phyloP scores from a whole-genome alignment of 2,888 invertebrate species.

The Ornithoptera priamus region DNA sequence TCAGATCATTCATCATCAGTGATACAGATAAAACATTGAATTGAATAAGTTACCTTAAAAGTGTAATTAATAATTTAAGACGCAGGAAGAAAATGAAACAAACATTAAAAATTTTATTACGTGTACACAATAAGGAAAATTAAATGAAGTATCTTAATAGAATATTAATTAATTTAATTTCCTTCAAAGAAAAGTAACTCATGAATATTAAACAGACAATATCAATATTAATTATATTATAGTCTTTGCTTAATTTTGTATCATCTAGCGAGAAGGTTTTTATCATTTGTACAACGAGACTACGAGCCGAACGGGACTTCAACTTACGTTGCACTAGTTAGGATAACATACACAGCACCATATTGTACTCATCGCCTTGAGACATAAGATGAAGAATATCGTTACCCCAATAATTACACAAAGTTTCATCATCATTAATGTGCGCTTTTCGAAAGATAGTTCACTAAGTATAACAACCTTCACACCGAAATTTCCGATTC shows the following conservation, averaged over 20 bases:
- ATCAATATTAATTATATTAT: not conserved
- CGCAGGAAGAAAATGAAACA: not conserved
- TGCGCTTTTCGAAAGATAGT: too few relatives aligned
- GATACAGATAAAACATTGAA: not conserved
- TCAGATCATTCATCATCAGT: not conserved
- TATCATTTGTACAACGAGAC: not conserved
- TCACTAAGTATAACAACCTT: too few relatives aligned
- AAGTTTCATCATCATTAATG: too few relatives aligned
- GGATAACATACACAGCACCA: too few relatives aligned
- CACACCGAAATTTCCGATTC: too few relatives aligned
- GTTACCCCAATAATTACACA: too few relatives aligned
- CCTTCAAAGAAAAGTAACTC: conserved; percentile 16
- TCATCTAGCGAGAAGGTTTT: not conserved
- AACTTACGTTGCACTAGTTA: too few relatives aligned
- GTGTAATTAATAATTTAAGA: conserved; percentile 1
- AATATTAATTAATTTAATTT: conserved; percentile 13
- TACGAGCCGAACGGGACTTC: too few relatives aligned
- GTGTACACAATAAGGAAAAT: not conserved
- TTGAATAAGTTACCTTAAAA: not conserved
- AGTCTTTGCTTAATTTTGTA: not conserved
- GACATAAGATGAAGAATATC: too few relatives aligned
- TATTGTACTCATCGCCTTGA: too few relatives aligned
- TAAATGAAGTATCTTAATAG: not conserved
- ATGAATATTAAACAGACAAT: conserved; percentile 17
- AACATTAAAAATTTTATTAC: not conserved